Base-by-base conservation (phyloP, 2,113 vertebrate genomes). In the Polypterus bichir region DNA sequence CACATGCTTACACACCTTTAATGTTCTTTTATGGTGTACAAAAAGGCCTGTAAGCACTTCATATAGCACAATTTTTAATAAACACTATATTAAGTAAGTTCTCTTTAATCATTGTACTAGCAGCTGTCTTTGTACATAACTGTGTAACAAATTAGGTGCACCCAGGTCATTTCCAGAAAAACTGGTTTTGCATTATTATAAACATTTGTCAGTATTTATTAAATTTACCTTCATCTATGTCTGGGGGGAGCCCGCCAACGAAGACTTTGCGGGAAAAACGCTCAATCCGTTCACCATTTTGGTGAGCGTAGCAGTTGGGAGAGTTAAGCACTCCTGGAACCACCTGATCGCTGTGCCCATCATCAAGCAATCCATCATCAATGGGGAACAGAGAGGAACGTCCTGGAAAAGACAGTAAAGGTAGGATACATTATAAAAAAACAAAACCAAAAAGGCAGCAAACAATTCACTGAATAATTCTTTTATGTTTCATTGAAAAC, bases 201-300 rank as follows among this genome's bases (percentile, higher is more conserved):
- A 58, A 45, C n/a, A 44, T 58, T 8, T 4, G 4, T 6, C 8
- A 51, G 9, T 10, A 11, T 51, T 45, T 49, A 9, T 10, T n/a
- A 66, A 27, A 8, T 71, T 84, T 66, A 94, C 95, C 95, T 91
- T 98, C 95, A 66, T 97, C 94, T 59, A 98, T 98, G 71, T 98
- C 95, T 3, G 95, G 95, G 62, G 95, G 94, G 68, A 98, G 84
- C 10, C 95, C 95, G 64, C 95, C 95, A 62, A 98, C 95, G 68
- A 98, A 98, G 66, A 98, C 95, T 63, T 98, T 98, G n/a, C 94
- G 84, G 57, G 95, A 98, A 73, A 97, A 98, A 57, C 94, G 91
- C 74, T 98, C 95, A 6, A 94, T 93, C 62, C 92, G 79, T 49
- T 98, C 94, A 63, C 94, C 94, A 3, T 98, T 97, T 66, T 97